A percentile compares a stretch with the other conserved stretches of the same genome.
These are phyloP conservation scores for Tetragnatha versicolor DNA, from an alignment of 1,140 invertebrate species.

Conservation along the genomic window DNA sequence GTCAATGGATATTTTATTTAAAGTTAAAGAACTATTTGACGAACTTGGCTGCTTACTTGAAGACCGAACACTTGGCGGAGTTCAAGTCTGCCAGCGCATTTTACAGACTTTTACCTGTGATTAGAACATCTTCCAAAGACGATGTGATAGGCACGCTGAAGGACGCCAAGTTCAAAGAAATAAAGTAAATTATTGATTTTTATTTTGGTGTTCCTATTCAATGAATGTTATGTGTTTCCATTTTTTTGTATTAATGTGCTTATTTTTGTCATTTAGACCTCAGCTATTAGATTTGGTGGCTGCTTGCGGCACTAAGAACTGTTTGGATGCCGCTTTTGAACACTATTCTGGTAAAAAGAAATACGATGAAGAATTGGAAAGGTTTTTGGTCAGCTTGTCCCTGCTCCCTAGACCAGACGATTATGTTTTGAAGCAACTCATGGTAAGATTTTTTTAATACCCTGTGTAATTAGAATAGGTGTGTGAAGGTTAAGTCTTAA, in stretches of 20 bases:
- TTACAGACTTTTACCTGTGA: conserved; percentile 12
- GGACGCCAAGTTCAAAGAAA: neutral
- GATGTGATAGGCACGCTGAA: conserved; percentile 21
- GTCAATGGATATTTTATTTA: too few relatives aligned
- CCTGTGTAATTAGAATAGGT: too few relatives aligned
- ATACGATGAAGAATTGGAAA: conserved; percentile 5
- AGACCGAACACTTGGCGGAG: neutral
- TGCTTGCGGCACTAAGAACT: conserved; percentile 5
- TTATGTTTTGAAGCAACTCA: neutral
- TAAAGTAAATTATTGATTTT: conserved; percentile 16
- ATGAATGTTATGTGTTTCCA: neutral
- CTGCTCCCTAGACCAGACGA: neutral
- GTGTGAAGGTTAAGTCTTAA: too few relatives aligned
- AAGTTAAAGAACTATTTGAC: too few relatives aligned
- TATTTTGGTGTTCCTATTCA: neutral
- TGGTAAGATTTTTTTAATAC: neutral
- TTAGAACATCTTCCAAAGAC: conserved; percentile 5
- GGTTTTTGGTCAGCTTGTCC: conserved; percentile 31
- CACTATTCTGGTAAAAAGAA: neutral
- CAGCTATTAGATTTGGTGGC: conserved; percentile 27
- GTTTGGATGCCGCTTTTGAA: conserved; percentile 11
- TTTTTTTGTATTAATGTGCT: neutral
- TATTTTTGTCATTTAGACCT: neutral
- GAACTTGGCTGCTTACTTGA: neutral
- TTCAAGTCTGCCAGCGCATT: conserved; percentile 16